These are phyloP conservation scores for Unio delphinus DNA, from an alignment of 2,888 invertebrate genomes.

Conservation along the genomic window DNA sequence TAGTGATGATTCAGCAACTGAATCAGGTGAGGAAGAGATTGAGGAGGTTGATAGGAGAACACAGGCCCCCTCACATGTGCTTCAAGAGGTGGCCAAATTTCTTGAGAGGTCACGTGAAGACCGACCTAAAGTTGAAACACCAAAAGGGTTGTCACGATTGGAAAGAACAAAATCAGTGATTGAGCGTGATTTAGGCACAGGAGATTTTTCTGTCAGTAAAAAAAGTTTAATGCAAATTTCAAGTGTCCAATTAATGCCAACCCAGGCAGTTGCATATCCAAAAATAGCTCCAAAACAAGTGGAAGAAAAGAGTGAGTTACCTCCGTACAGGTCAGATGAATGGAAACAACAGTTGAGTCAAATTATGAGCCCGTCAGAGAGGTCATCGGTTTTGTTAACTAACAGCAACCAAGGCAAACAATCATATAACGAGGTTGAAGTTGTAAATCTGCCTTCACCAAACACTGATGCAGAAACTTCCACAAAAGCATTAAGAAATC, in stretches of 20 bases:
- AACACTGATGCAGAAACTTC: constrained; percentile 40
- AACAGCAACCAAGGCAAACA: no score
- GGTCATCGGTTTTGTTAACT: neutral
- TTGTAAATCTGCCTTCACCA: constrained; percentile 42
- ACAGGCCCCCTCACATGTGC: constrained; percentile 42
- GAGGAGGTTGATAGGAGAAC: constrained; percentile 23
- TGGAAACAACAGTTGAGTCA: neutral
- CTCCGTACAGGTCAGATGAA: neutral
- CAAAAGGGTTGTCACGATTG: constrained; percentile 25
- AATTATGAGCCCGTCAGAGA: neutral
- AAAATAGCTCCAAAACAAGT: constrained; percentile 48
- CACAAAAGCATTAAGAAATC: constrained; percentile 38
- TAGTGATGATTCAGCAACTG: constrained; percentile 14
- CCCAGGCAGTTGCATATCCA: no score
- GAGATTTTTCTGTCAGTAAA: neutral
- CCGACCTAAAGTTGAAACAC: constrained; percentile 33
- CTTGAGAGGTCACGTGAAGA: constrained; percentile 42
- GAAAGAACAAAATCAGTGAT: constrained; percentile 28
- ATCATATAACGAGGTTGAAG: constrained; percentile 29
- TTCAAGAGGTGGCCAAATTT: constrained; percentile 43
- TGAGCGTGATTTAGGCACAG: constrained; percentile 12
- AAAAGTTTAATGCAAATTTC: no score
- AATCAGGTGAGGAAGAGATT: constrained; percentile 6
- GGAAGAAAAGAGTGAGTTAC: neutral
- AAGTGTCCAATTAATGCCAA: no score